phyloP scores from a whole-genome alignment of 2,888 invertebrate genomes.

The Agrochola lota region DNA sequence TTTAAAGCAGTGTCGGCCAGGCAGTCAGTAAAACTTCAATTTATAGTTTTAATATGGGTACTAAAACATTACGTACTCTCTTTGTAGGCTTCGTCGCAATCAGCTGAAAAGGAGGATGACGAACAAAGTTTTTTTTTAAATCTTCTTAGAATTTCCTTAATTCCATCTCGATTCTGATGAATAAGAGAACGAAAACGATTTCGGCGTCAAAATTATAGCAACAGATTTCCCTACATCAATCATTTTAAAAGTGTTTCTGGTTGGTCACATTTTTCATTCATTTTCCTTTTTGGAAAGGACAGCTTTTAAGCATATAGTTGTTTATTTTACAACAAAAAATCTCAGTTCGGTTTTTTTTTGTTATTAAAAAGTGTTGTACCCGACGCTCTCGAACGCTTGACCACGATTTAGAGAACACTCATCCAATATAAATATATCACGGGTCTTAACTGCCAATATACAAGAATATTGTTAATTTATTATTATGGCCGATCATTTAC shows the following conservation, averaged over 20 bases:
- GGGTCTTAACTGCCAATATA: constrained; percentile 55
- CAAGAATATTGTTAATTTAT: constrained; percentile 69
- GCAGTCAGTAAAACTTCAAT: not conserved
- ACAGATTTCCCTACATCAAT: constrained; percentile 20
- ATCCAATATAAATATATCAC: constrained; percentile 57
- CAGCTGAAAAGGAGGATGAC: not conserved
- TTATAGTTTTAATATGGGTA: not conserved
- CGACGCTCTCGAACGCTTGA: constrained; percentile 4
- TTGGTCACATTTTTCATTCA: constrained; percentile 28
- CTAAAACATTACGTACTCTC: not conserved
- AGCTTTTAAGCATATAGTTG: constrained; percentile 24
- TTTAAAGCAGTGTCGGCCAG: not conserved
- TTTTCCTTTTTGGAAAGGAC: constrained; percentile 30
- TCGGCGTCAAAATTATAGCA: not conserved
- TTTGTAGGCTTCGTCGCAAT: not conserved
- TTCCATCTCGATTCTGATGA: constrained; percentile 33
- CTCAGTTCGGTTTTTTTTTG: constrained; percentile 23
- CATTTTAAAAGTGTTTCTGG: constrained; percentile 18
- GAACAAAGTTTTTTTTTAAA: not conserved
- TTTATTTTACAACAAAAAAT: constrained; percentile 37
- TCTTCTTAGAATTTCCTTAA: constrained; percentile 1
- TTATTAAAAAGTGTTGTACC: constrained; percentile 32
- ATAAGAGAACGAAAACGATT: not conserved
- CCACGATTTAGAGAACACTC: constrained; percentile 31
- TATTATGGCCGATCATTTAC: constrained; percentile 71